Percentiles rank a stretch among this genome's conserved stretches.
phyloP scores from a whole-genome alignment of 2,888 invertebrate species.

The Chaetogeoica ovagalla region DNA sequence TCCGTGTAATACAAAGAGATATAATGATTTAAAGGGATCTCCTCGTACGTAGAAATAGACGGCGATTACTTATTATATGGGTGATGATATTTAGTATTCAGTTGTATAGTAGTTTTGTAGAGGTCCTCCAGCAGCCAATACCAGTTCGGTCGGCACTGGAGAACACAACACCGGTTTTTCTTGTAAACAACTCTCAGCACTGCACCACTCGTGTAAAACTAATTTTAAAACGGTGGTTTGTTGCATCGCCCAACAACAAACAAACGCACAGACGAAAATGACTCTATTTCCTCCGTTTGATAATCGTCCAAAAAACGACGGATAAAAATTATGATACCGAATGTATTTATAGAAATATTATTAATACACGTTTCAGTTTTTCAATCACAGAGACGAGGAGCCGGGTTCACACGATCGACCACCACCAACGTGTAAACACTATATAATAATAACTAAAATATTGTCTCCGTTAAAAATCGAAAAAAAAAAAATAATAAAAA shows the following conservation, averaged over 20 bases:
- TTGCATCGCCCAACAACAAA: not conserved
- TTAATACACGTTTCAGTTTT: slow-evolving; percentile 7
- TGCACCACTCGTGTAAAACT: slow-evolving; percentile 17
- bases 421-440: no score
- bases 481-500: no score
- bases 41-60: not conserved
- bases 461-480: not conserved
- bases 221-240: slow-evolving; percentile 7
- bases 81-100: no score
- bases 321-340: not conserved
- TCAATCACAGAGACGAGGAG: not conserved
- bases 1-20: no score
- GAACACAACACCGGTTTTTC: not conserved
- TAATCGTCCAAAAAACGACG: slow-evolving; percentile 31
- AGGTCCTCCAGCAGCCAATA: not conserved
- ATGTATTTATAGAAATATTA: slow-evolving; percentile 39
- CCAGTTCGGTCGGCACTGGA: slow-evolving; percentile 6
- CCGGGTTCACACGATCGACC: not conserved
- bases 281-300: slow-evolving; percentile 21
- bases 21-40: no score
- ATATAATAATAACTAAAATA: not conserved
- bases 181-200: not conserved
- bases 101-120: no score
- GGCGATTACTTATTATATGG: no score
- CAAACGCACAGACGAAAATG: not conserved